These are phyloP conservation scores for Indri indri DNA, from an alignment of 2,113 vertebrate genomes.

Conservation along the genomic window DNA sequence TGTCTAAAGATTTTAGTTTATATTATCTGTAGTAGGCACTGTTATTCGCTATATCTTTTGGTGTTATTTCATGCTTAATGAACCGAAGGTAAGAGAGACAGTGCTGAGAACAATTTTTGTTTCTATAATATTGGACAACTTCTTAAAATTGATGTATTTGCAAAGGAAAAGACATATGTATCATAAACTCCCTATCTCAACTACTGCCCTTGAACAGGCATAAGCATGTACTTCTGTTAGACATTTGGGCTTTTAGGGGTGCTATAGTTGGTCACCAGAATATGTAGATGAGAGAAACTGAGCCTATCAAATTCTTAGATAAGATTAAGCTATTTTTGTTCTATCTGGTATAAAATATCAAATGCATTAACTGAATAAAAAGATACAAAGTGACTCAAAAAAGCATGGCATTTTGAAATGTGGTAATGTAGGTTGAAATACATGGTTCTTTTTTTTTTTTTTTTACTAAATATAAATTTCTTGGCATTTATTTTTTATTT, in stretches of 20 bases:
- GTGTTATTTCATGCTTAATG: slow-evolving; percentile 5
- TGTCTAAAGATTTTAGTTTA: slow-evolving; percentile 42
- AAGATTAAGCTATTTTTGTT: slow-evolving; percentile 49
- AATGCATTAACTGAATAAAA: slow-evolving; percentile 30
- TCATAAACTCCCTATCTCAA: background rate
- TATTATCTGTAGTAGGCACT: background rate
- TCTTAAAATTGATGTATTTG: slow-evolving; percentile 31
- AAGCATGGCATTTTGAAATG: slow-evolving; percentile 35
- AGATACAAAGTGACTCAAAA: slow-evolving; percentile 13
- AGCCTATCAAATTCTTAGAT: slow-evolving; percentile 31
- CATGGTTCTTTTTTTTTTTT: slow-evolving; percentile 34
- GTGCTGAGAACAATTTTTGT: background rate
- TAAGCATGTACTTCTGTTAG: slow-evolving; percentile 17
- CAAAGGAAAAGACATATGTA: background rate
- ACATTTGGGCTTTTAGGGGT: slow-evolving; percentile 20
- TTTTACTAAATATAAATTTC: no score
- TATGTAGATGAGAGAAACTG: slow-evolving; percentile 48
- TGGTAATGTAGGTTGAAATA: slow-evolving; percentile 33
- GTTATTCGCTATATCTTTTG: background rate
- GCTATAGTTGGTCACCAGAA: background rate
- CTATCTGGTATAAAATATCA: slow-evolving; percentile 5
- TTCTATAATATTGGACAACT: background rate
- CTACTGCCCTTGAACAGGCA: background rate
- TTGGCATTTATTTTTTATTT: no score
- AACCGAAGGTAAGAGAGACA: background rate